Evolutionary conservation across 2,113 vertebrate species (phyloP).

Genomic region (Pedionomus torquatus): DNA sequence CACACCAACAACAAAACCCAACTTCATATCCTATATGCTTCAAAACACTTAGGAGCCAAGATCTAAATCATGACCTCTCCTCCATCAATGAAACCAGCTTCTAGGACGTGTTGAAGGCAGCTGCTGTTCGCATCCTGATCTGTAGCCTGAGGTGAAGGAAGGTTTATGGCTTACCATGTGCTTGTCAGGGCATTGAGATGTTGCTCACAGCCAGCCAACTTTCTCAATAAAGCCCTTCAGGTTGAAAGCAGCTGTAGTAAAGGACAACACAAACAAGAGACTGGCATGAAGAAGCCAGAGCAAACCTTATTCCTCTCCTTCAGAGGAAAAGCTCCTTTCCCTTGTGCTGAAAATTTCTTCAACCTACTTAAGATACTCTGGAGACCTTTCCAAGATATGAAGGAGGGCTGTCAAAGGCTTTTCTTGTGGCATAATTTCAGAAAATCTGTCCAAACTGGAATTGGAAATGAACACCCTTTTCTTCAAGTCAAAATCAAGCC

Average conservation of each 20-base stretch:
- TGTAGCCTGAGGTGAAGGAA: accelerated
- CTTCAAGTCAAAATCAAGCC: neutral
- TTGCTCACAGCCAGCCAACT: neutral
- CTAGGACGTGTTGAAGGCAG: neutral
- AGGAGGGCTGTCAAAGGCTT: neutral
- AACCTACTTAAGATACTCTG: neutral
- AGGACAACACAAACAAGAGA: neutral
- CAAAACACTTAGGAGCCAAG: neutral
- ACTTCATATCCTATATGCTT: neutral
- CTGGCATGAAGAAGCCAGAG: neutral
- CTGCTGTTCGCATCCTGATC: accelerated
- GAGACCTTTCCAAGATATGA: neutral
- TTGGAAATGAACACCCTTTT: neutral
- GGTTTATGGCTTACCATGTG: neutral
- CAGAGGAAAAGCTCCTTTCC: neutral
- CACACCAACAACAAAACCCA: neutral
- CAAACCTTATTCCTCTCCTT: neutral
- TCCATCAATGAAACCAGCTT: neutral
- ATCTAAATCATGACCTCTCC: accelerated
- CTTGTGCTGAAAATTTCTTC: neutral
- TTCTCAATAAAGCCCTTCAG: neutral
- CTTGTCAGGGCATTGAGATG: accelerated
- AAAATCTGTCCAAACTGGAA: neutral
- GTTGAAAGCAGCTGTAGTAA: neutral
- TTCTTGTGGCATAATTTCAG: neutral